phyloP scores from a whole-genome alignment of 2,113 vertebrate species.

The Dinomys branickii region DNA sequence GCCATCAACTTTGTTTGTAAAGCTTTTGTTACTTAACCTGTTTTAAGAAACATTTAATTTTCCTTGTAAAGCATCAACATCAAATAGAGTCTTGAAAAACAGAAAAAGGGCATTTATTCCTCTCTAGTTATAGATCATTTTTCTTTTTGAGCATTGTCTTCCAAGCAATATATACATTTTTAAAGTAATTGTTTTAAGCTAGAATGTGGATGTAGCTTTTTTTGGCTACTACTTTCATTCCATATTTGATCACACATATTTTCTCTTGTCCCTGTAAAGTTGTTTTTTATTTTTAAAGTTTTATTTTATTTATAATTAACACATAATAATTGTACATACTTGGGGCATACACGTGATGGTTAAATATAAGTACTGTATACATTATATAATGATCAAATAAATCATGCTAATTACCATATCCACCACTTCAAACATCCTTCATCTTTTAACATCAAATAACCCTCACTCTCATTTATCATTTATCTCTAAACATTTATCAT shows the following conservation, averaged over 20 bases:
- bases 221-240: neutral
- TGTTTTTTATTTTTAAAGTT: neutral
- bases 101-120: neutral
- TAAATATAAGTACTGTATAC: neutral
- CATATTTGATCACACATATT: neutral
- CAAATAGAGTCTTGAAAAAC: neutral
- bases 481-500: too few relatives aligned
- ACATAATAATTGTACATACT: neutral
- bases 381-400: neutral
- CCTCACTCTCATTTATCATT: too few relatives aligned
- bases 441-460: neutral
- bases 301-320: neutral
- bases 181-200: neutral
- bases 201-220: neutral
- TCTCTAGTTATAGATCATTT: neutral
- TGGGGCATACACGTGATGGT: neutral
- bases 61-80: neutral
- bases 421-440: neutral
- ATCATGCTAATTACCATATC: neutral
- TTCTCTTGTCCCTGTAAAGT: neutral
- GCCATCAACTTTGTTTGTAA: neutral
- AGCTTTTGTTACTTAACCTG: neutral
- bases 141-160: neutral
- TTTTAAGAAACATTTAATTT: neutral
- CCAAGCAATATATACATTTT: neutral